Base-by-base conservation (phyloP, 2,797 vertebrate species). In the Chaenodraco wilsoni region DNA sequence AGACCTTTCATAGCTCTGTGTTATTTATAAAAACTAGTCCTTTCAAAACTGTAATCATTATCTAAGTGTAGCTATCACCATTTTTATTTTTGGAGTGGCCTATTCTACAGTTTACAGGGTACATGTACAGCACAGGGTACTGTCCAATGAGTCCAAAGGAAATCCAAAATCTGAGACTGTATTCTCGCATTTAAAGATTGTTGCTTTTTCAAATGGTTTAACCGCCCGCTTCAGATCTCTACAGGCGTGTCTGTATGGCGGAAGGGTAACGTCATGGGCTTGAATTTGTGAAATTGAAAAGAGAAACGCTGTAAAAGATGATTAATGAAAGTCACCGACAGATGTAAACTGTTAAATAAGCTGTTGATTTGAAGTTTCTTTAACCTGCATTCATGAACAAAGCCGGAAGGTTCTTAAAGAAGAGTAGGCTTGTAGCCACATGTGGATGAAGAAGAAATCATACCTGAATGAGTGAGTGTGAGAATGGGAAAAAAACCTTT, bases 101-200 rank as follows among this genome's bases (percentile, higher is more conserved):
- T 65, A 2, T 55, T 72, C 49, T 72, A 4, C 46, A 54, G 14
- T 62, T 59, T 37, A 87, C 89, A 88, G 89, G 87, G 83, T 88
- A 74, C 19, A 45, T 61, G 44, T 62, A 33, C 19, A 59, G 52
- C 15, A 85, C 82, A 89, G 84, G 83, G 85, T 88, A 65, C 33
- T 3, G n/a, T n/a, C n/a, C n/a, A n/a, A n/a, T n/a, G n/a, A n/a
- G 71, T 76, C 63, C 48, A 65, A 64, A 80, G 16, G 0, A 69
- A 78, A 64, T 48, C 55, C 23, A 2, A 62, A 61, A 59, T 37
- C 16, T 48, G 37, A 55, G 59, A 59, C 15, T 45, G 5, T 10
- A 16, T 60, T 58, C 54, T 3, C 12, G 67, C 31, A 3, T 45
- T 55, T 23, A 23, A 17, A 31, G 17, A 60, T 27, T 27, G 10